These are phyloP conservation scores for Bombus superbus DNA, from an alignment of 1,140 invertebrate genomes.

Conservation along the genomic window DNA sequence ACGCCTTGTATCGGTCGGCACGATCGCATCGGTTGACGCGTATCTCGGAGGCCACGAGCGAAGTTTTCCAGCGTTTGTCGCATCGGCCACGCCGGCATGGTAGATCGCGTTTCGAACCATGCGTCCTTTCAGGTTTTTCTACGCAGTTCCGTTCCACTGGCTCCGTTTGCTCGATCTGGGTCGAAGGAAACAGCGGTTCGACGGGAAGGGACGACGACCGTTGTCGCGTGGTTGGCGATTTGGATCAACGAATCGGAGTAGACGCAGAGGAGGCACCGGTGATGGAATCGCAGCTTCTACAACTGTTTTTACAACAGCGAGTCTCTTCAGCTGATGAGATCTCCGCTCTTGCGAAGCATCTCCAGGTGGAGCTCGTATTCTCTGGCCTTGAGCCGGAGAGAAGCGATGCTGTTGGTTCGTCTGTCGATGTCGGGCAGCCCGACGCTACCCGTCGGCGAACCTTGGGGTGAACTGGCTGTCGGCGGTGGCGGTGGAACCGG, in stretches of 20 bases:
- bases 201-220: neutral
- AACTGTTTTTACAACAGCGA: neutral
- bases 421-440: conserved; percentile 88
- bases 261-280: neutral
- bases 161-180: neutral
- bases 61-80: neutral
- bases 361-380: conserved; percentile 95
- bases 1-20: neutral
- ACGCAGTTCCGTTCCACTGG: no score
- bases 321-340: conserved; percentile 88
- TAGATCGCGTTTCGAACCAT: neutral
- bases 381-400: conserved; percentile 93
- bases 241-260: neutral
- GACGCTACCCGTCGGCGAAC: conserved; percentile 76
- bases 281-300: neutral
- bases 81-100: neutral
- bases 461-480: conserved; percentile 77
- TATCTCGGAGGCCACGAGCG: neutral
- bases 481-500: conserved; percentile 79
- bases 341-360: conserved; percentile 91
- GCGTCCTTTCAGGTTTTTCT: no score
- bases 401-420: conserved; percentile 94
- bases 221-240: neutral
- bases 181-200: neutral
- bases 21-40: neutral